Conservation (phyloP, 2,797 vertebrate species). For the Halcyon chelicuti region DNA sequence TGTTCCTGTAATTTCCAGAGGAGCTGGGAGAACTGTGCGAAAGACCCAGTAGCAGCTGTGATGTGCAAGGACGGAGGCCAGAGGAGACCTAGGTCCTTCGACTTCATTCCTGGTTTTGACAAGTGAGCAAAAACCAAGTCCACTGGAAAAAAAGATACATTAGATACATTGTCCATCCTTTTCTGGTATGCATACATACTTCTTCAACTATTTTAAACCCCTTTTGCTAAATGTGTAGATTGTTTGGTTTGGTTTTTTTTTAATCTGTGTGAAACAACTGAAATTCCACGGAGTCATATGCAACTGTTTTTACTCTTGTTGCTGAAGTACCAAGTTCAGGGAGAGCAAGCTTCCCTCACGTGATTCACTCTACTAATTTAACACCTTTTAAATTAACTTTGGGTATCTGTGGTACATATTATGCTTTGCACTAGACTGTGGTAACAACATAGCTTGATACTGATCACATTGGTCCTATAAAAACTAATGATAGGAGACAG, state of each 20-base stretch:
- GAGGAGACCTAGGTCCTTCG: neutral
- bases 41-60: neutral
- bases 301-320: rapidly evolving
- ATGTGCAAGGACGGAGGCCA: neutral
- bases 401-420: neutral
- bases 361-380: neutral
- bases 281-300: neutral
- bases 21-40: neutral
- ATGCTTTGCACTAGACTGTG: neutral
- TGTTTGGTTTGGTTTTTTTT: neutral
- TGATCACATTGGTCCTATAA: neutral
- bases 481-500: neutral
- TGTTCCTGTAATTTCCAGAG: neutral
- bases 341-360: neutral
- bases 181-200: neutral
- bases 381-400: neutral
- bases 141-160: neutral
- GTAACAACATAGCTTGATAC: neutral
- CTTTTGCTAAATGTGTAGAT: neutral
- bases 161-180: rapidly evolving
- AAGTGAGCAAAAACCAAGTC: neutral
- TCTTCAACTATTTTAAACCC: neutral
- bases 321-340: neutral
- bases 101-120: neutral
- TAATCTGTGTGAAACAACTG: neutral